Percentiles rank a stretch among this genome's conserved stretches.
Evolutionary conservation across 2,888 invertebrate species (phyloP).

Genomic region (Protonemura montana): DNA sequence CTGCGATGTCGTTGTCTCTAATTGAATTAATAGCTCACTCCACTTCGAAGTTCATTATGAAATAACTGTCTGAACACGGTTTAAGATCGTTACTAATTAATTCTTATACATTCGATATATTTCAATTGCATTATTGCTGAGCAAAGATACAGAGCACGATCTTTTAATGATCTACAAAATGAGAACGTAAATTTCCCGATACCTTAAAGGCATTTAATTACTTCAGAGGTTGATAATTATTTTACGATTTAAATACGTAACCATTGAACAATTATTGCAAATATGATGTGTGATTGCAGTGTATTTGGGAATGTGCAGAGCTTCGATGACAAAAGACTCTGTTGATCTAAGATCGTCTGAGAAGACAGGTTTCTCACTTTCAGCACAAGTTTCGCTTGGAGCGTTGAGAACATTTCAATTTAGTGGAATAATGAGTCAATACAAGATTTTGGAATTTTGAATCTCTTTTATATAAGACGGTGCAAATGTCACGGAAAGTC

Average conservation of each 20-base stretch:
- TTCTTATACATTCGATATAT: not conserved
- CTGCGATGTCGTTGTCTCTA: not conserved
- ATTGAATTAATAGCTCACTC: slow-evolving; percentile 7
- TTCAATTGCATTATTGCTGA: not conserved
- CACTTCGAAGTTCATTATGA: not conserved
- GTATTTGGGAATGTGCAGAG: too few species aligned
- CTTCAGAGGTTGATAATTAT: not conserved
- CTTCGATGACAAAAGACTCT: too few species aligned
- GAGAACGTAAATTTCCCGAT: not conserved
- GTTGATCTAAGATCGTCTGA: too few species aligned
- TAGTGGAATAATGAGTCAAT: too few species aligned
- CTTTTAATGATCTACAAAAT: not conserved
- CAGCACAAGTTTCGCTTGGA: too few species aligned
- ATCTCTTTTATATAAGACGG: too few species aligned
- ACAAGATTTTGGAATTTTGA: too few species aligned
- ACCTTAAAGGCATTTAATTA: not conserved
- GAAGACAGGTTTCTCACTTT: too few species aligned
- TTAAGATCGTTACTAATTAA: not conserved
- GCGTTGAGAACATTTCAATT: too few species aligned
- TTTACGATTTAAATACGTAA: slow-evolving; percentile 7
- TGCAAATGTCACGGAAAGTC: too few species aligned
- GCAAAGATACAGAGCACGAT: not conserved
- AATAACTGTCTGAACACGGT: not conserved
- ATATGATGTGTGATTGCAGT: not conserved
- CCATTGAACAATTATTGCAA: not conserved